Evolutionary conservation across 1,140 invertebrate species (phyloP).

Genomic region (Drosophila busckii): DNA sequence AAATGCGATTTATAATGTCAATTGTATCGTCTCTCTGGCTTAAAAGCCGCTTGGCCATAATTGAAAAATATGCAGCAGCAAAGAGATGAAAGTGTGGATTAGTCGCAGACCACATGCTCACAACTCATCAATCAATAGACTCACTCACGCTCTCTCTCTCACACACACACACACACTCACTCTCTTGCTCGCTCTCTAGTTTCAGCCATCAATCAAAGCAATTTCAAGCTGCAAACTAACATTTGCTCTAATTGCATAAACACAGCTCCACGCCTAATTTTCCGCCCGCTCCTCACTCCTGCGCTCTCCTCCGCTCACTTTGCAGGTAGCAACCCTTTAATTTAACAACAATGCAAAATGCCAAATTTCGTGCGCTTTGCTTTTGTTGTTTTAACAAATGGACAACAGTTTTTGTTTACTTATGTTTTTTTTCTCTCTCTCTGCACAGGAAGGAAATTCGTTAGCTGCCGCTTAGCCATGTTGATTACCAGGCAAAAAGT

Average conservation of each 20-base stretch:
- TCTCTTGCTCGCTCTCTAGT: neutral
- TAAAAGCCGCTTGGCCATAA: conserved; percentile 43
- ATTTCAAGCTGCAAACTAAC: conserved; percentile 31
- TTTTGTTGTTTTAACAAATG: conserved; percentile 63
- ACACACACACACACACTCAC: neutral
- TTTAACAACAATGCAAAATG: conserved; percentile 46
- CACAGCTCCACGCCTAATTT: conserved; percentile 41
- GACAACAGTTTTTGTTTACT: conserved; percentile 28
- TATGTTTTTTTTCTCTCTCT: too few species aligned
- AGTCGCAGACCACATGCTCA: conserved; percentile 26
- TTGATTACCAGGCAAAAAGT: conserved; percentile 5
- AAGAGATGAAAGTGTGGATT: conserved; percentile 66
- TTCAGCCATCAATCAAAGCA: conserved; percentile 51
- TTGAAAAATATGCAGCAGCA: conserved; percentile 52
- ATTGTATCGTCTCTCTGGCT: conserved; percentile 39
- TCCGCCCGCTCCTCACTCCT: neutral
- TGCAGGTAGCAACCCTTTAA: conserved; percentile 44
- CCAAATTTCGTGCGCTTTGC: conserved; percentile 31
- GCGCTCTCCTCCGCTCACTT: neutral
- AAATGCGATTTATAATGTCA: conserved; percentile 76
- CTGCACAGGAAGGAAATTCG: conserved; percentile 44
- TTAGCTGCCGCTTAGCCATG: conserved; percentile 21
- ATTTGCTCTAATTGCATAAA: conserved; percentile 58
- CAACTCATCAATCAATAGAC: conserved; percentile 48
- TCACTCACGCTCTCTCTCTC: neutral